Base-by-base conservation (phyloP, 2,113 vertebrate species). In the Oncorhynchus clarkii region DNA sequence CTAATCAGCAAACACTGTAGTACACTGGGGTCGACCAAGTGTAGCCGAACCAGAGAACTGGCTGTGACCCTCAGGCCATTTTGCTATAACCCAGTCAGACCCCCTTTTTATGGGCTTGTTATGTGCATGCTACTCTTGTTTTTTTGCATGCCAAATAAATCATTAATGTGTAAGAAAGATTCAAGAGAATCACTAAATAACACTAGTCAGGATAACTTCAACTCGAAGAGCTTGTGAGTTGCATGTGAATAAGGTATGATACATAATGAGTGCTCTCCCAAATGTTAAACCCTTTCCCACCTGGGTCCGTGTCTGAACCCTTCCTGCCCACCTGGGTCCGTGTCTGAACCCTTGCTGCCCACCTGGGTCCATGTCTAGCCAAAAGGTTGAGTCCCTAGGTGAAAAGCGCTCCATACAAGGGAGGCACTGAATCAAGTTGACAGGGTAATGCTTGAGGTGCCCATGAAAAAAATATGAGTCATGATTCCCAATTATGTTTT, bases 401-500 rank as follows among this genome's bases (percentile, higher is more conserved):
- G 72, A 78, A 69, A 84, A 73, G 34, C 24, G 39, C 79, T 75
- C 82, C 79, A 82, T 34, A 83, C 71, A 70, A 77, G 74, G 70
- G 51, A 77, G 81, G 82, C 71, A 74, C 85, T 87, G 84, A 81
- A 86, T 89, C 86, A 86, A 80, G 59, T 72, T 84, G 86, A 89
- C 81, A 80, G 82, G 83, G 70, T 75, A 80, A 74, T 71, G 76
- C 80, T 79, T 67, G 49, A 13, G 74, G 80, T 76, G 83, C 80
- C 82, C 70, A 57, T 74, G 75, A 70, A 72, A 76, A 82, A 87
- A 57, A 64, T 79, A 90, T 77, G 82, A 91, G 89, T 88, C 77
- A 92, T 90, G 86, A 89, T 79, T 87, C 76, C 73, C 88, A 89
- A 89, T 93, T 90, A 90, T 74, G 82, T 84, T 90, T 90, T 88